Conservation (phyloP, 2,113 vertebrate genomes). For the Synchiropus splendidus region DNA sequence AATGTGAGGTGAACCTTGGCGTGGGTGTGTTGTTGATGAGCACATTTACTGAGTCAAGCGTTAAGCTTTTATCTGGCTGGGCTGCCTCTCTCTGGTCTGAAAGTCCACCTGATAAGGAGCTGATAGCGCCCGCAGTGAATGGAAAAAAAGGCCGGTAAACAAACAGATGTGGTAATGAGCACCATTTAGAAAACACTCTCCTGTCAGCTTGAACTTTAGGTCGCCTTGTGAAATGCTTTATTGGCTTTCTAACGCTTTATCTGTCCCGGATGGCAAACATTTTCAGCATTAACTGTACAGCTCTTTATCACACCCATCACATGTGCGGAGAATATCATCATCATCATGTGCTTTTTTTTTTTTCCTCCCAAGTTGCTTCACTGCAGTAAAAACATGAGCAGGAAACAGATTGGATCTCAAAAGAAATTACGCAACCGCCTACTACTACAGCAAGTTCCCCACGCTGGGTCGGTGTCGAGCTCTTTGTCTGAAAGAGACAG, state of each 20-base stretch:
- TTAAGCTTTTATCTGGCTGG: conserved; percentile 34
- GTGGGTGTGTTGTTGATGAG: conserved; percentile 18
- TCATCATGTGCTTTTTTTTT: too few species aligned
- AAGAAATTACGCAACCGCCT: conserved; percentile 38
- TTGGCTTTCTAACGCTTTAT: too few species aligned
- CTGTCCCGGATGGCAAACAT: too few species aligned
- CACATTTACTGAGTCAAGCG: conserved; percentile 10
- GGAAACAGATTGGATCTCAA: conserved; percentile 32
- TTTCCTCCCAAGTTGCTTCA: conserved; percentile 4
- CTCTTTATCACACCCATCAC: too few species aligned
- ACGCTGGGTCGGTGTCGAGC: conserved; percentile 5
- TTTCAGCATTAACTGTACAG: too few species aligned
- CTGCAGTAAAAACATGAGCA: conserved; percentile 19
- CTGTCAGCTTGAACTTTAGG: too few species aligned
- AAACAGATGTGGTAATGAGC: conserved; percentile 17
- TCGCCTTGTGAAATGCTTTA: too few species aligned
- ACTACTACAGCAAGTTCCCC: conserved; percentile 23
- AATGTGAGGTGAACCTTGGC: conserved; percentile 9
- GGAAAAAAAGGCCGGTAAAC: conserved; percentile 28
- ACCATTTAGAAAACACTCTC: too few species aligned
- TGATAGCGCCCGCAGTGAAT: conserved; percentile 25
- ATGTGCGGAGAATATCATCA: too few species aligned
- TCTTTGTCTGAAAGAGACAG: conserved; percentile 42
- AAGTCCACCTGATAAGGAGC: conserved; percentile 58
- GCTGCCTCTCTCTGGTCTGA: conserved; percentile 26